Conservation (phyloP, 2,888 invertebrate species). For the Leptinotarsa juncta region DNA sequence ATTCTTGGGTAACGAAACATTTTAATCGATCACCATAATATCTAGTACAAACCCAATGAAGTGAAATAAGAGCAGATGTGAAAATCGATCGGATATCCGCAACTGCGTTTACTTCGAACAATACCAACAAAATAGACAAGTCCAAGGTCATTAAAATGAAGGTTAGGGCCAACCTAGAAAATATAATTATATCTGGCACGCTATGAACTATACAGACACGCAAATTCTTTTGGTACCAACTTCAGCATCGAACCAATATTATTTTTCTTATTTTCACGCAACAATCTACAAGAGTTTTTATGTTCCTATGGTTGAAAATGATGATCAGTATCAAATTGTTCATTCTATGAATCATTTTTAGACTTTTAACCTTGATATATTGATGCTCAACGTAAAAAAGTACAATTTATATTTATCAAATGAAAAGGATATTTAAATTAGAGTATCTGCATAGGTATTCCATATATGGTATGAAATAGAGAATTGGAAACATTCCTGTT, state of each 20-base stretch:
- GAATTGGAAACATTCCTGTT: too few species aligned
- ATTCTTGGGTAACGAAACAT: not conserved
- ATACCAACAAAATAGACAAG: constrained; percentile 18
- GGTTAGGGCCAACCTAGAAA: constrained; percentile 27
- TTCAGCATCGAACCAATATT: not conserved
- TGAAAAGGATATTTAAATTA: too few species aligned
- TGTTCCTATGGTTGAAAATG: not conserved
- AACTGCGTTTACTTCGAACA: constrained; percentile 6
- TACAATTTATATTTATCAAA: too few species aligned
- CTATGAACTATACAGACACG: constrained; percentile 14
- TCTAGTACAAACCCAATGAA: not conserved
- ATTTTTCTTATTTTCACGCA: not conserved
- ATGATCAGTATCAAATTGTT: too few species aligned
- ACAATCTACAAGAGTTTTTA: not conserved
- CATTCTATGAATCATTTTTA: too few species aligned
- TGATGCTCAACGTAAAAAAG: too few species aligned
- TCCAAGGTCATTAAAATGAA: constrained; percentile 20
- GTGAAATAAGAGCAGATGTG: constrained; percentile 5
- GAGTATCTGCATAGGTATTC: too few species aligned
- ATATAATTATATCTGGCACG: constrained; percentile 25
- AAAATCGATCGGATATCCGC: constrained; percentile 17
- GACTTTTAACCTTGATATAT: too few species aligned
- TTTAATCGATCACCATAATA: not conserved
- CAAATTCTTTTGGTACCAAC: constrained; percentile 9
- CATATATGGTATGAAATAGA: too few species aligned